A percentile compares a stretch with the other conserved stretches of the same genome.
These are phyloP conservation scores for Trachythela sp. DNA, from an alignment of 64 coral and sea anemone genomes.

Conservation along the genomic window DNA sequence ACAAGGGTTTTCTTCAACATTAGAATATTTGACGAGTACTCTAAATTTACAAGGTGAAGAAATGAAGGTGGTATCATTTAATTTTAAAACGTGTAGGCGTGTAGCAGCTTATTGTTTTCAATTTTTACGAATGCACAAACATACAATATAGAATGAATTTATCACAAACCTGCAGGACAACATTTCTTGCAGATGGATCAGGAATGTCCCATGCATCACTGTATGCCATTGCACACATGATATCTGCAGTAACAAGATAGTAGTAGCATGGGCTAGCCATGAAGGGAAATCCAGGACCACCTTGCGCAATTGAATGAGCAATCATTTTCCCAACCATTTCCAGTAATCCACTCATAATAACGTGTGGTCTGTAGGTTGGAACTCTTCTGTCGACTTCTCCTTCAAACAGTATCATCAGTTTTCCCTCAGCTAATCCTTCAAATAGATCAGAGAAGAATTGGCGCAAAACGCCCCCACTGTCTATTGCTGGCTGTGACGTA, in stretches of 20 bases:
- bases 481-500: constrained; percentile 17
- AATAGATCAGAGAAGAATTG: constrained; percentile 37
- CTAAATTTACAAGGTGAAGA: too few relatives aligned
- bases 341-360: constrained; percentile 37
- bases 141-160: not conserved
- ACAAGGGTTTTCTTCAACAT: too few relatives aligned
- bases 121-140: too few relatives aligned
- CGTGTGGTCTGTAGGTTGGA: constrained; percentile 44
- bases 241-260: constrained; percentile 51
- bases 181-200: not conserved
- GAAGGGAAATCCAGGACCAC: constrained; percentile 42
- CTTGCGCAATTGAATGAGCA: constrained; percentile 37
- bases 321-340: too few relatives aligned
- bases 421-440: not conserved
- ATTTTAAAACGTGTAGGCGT: not conserved
- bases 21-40: too few relatives aligned
- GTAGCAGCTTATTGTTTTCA: not conserved
- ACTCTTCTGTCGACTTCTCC: constrained; percentile 44
- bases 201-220: not conserved
- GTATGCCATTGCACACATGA: constrained; percentile 27
- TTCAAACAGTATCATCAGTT: constrained; percentile 42
- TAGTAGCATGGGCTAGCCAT: constrained; percentile 40
- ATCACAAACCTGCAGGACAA: not conserved
- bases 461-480: constrained; percentile 32
- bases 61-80: too few relatives aligned